Evolutionary conservation across 2,113 vertebrate species (phyloP), one percentile per base, ranked within the genome.

Genomic region (Pseudorhombus dupliciocellatus): DNA sequence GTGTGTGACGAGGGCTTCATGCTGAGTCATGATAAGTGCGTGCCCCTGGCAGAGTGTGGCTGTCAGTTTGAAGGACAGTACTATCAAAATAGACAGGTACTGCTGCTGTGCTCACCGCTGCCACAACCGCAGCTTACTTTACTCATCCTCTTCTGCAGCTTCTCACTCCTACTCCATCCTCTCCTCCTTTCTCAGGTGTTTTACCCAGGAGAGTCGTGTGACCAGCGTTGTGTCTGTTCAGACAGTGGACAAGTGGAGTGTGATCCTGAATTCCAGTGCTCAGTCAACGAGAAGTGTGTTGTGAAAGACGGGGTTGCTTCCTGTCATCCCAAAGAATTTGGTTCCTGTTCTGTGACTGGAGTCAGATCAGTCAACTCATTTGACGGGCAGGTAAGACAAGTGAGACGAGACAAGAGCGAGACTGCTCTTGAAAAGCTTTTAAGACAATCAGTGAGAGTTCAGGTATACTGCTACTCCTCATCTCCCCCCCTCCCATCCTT

Each of bases 11-110:
- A 76, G 4, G 67, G 62, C 30, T 81, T 62, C 22, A 2, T 72
- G 31, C 25, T 71, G 50, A 81, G 79, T 28, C 5, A 75, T 21
- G 73, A 76, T 57, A 56, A 67, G 31, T 81, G 79, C 67, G 73
- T 81, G 1, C 73, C 79, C 28, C 7, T 76, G 0, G 25, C 73
- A 15, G 73, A 81, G 25, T 81, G 79, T 37, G 79, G 79, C 44
- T 81, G 79, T 52, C 62, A 58, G 14, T 44, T 67, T 2, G 26
- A 44, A 31, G 73, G 73, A 66, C 62, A 62, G 16, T 81, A 81
- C 26, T 81, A 67, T 44, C 31, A 37, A 20, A 55, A 1, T 5
- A 44, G 56, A 42, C 62, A 81, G 79, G 79, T 81, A 68, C 56
- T 16, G 2, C 42, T 4, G 5, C 1, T 11, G 50, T 2, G 15